These are phyloP conservation scores for Caloenas nicobarica DNA, from an alignment of 2,113 vertebrate species.

Conservation along the genomic window DNA sequence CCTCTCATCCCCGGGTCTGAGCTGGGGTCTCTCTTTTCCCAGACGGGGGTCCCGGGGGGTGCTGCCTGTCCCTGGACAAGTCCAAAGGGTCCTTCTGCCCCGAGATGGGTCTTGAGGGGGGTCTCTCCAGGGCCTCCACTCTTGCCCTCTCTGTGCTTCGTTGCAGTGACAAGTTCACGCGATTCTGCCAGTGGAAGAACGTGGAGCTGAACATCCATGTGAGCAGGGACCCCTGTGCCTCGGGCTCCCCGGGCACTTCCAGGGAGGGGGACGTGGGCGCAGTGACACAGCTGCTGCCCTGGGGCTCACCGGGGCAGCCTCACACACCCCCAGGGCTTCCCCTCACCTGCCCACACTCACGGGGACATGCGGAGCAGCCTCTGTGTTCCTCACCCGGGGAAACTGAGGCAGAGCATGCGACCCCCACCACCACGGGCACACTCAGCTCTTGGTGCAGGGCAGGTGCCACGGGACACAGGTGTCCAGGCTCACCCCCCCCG, in stretches of 20 bases:
- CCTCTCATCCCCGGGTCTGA: background rate
- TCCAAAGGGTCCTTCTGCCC: background rate
- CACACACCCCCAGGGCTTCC: background rate
- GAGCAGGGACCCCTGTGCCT: constrained; percentile 25
- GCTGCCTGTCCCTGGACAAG: background rate
- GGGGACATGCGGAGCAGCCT: background rate
- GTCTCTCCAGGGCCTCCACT: background rate
- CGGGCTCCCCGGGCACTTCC: background rate
- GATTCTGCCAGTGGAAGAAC: constrained; percentile 83
- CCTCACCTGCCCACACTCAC: fast-evolving
- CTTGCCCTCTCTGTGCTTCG: background rate
- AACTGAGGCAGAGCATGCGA: background rate
- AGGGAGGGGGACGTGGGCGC: background rate
- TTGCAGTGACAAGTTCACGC: constrained; percentile 79
- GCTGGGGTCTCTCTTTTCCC: background rate
- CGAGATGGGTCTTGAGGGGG: fast-evolving
- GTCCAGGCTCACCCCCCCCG: background rate
- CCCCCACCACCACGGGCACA: fast-evolving
- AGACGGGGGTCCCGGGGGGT: fast-evolving
- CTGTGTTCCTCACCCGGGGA: background rate
- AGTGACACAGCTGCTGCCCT: background rate
- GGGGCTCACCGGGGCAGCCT: background rate
- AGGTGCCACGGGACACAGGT: background rate
- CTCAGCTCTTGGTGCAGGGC: background rate
- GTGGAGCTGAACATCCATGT: constrained; percentile 83